Evolutionary conservation across 2,113 vertebrate genomes (phyloP), one percentile per base, ranked within the genome.

Genomic region (Hemiprocne comata): DNA sequence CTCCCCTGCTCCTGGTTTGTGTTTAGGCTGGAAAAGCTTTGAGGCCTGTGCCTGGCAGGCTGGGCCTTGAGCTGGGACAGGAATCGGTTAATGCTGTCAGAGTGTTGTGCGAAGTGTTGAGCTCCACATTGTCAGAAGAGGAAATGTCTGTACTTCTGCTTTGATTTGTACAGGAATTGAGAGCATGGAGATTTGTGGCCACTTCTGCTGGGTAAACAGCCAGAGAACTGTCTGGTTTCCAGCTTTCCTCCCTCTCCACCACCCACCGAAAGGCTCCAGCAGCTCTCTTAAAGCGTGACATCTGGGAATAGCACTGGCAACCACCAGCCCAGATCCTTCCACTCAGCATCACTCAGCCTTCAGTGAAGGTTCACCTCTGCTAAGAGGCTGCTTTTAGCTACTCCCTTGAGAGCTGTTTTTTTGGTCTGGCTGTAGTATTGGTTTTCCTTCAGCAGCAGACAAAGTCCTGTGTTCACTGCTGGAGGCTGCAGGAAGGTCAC

Each of bases 311-410:
- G 33, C 0, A 1, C 42, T 70, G 7, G 46, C 72, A 81, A 14
- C 34, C 38, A 4, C 3, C 34, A 54, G 65, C 6, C 44, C 53
- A 69, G 76, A 31, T n/a, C 67, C 62, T 87, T 61, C 74, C 67
- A 3, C 55, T 34, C 1, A 0, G 73, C 70, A 42, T 23, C 0
- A 0, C 78, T 26, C 31, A 92, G 83, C 83, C 58, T 36, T 61
- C 14, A 36, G 9, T 4, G 33, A 62, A 51, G 25, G 36, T 31
- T 91, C 77, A 65, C 8, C 54, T 87, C 67, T 61, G 65, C 80
- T 66, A 17, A 66, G 57, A 84, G 65, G 60, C 71, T 84, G 86
- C 83, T 81, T 86, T 72, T 29, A 87, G 79, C 83, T 58, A 46
- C 17, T 80, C 90, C 71, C 51, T 13, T 2, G 7, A 46, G 83